Conservation (phyloP, 2,888 invertebrate species). For the Drosophila quasianomalipes region DNA sequence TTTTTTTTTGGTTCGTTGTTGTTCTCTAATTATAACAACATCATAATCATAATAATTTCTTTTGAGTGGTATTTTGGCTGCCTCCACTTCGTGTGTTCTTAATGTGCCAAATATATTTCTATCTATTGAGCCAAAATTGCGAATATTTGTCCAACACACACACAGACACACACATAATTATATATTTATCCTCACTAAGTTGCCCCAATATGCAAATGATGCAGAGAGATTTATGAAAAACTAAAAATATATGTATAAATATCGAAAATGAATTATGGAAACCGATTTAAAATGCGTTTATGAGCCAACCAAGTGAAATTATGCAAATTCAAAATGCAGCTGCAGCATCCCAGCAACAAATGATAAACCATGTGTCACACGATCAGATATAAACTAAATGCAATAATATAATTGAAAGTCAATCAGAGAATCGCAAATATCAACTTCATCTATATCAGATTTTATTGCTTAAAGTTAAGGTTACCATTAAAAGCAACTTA, state of each 20-base stretch:
- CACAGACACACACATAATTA: slow-evolving; percentile 10
- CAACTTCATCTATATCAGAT: neutral
- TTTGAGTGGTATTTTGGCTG: slow-evolving; percentile 53
- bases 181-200: slow-evolving; percentile 10
- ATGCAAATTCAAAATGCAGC: slow-evolving; percentile 14
- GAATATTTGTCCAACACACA: slow-evolving; percentile 66
- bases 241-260: slow-evolving; percentile 1
- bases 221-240: slow-evolving; percentile 29
- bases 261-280: slow-evolving; percentile 44
- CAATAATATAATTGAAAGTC: neutral
- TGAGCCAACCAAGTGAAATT: slow-evolving; percentile 19
- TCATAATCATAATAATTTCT: slow-evolving; percentile 72
- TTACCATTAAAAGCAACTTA: neutral
- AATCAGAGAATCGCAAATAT: neutral
- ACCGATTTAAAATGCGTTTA: slow-evolving; percentile 33
- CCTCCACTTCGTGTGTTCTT: slow-evolving; percentile 63
- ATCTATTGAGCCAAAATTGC: slow-evolving; percentile 59
- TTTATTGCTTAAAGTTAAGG: neutral
- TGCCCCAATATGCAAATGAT: slow-evolving; percentile 39
- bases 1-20: slow-evolving; percentile 38
- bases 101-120: slow-evolving; percentile 77
- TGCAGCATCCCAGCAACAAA: slow-evolving; percentile 1
- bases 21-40: slow-evolving; percentile 80
- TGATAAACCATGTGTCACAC: neutral
- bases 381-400: neutral